A percentile compares a stretch with the other conserved stretches of the same genome.
Evolutionary conservation across 2,888 invertebrate species (phyloP).

Genomic region (Pteria penguin): DNA sequence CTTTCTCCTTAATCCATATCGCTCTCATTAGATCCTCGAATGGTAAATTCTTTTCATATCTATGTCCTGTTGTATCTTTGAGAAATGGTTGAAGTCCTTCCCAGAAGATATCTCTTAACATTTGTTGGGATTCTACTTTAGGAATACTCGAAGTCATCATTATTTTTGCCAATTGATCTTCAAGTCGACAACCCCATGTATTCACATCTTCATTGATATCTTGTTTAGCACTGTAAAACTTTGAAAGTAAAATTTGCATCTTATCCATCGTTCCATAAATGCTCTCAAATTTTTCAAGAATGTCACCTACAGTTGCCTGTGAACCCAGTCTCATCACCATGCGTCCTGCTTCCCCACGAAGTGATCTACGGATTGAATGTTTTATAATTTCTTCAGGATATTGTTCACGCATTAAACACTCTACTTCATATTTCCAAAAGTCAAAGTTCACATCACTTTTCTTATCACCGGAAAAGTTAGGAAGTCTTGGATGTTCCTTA

Average conservation of each 20-base stretch:
- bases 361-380: constrained; percentile 13
- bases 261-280: constrained; percentile 14
- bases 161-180: constrained; percentile 9
- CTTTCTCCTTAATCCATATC: constrained; percentile 7
- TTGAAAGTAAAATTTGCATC: neutral
- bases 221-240: constrained; percentile 23
- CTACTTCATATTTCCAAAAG: constrained; percentile 25
- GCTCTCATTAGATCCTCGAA: constrained; percentile 18
- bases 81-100: neutral
- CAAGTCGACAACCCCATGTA: constrained; percentile 18
- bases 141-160: neutral
- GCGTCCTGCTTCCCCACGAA: constrained; percentile 19
- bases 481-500: neutral
- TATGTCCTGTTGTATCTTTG: constrained; percentile 5
- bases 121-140: neutral
- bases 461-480: constrained; percentile 13
- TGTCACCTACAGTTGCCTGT: neutral
- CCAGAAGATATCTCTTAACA: constrained; percentile 18
- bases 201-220: constrained; percentile 6
- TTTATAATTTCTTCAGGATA: neutral
- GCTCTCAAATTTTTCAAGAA: constrained; percentile 17
- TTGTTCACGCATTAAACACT: constrained; percentile 14
- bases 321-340: constrained; percentile 7
- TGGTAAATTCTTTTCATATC: neutral
- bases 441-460: constrained; percentile 17